Evolutionary conservation across 2,888 invertebrate genomes (phyloP).

Genomic region (Capitulum mitella): DNA sequence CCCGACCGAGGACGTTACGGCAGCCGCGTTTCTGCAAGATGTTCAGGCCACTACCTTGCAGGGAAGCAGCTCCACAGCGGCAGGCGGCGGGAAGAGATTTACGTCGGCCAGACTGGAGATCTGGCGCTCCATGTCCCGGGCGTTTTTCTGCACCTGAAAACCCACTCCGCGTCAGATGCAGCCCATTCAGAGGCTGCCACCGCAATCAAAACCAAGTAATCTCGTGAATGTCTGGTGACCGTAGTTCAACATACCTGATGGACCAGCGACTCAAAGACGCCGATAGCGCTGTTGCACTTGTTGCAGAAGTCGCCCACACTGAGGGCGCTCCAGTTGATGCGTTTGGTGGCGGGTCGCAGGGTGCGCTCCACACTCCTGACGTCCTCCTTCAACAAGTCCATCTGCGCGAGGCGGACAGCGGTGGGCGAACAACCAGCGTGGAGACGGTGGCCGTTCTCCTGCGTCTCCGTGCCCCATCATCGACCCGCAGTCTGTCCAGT

Average conservation of each 20-base stretch:
- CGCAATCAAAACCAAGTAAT: no score
- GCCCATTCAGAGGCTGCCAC: no score
- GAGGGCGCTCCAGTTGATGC: slow-evolving; percentile 79
- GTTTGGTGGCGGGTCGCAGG: slow-evolving; percentile 69
- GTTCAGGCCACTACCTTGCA: slow-evolving; percentile 27
- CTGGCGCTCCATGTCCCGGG: slow-evolving; percentile 46
- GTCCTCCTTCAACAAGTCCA: slow-evolving; percentile 51
- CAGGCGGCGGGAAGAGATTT: slow-evolving; percentile 36
- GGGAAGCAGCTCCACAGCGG: slow-evolving; percentile 31
- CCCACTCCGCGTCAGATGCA: slow-evolving; percentile 40
- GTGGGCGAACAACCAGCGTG: no score
- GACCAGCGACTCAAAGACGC: slow-evolving; percentile 58
- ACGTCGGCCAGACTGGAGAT: slow-evolving; percentile 46
- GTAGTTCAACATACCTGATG: slow-evolving; percentile 60
- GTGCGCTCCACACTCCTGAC: slow-evolving; percentile 63
- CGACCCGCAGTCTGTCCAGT: no score
- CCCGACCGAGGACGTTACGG: no score
- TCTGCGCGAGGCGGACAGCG: no score
- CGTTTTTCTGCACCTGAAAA: slow-evolving; percentile 44
- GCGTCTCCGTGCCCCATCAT: no score
- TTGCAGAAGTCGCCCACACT: slow-evolving; percentile 66
- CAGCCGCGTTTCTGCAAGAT: no score
- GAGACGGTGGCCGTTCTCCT: no score
- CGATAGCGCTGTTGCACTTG: slow-evolving; percentile 52
- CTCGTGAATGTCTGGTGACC: no score